Percentiles rank a stretch among this genome's conserved stretches.
phyloP scores from a whole-genome alignment of 2,888 invertebrate species.

The Nemoura dubitans region DNA sequence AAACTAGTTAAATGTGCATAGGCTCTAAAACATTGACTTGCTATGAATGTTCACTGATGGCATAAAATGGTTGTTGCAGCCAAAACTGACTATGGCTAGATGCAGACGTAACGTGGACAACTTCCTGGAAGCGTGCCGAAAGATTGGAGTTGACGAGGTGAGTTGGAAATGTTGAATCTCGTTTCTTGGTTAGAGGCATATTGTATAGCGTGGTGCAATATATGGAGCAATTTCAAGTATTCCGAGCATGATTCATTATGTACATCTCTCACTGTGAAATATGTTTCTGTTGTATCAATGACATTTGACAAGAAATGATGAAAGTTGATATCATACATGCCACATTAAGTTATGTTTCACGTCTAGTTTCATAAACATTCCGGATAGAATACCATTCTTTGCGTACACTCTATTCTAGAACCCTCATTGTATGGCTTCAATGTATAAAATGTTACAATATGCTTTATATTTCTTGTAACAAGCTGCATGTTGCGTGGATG shows the following conservation, averaged over 20 bases:
- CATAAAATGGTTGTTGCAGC: slow-evolving; percentile 67
- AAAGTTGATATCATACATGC: no score
- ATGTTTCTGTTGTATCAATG: no score
- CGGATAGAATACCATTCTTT: no score
- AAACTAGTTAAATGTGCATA: no score
- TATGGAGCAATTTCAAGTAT: background rate
- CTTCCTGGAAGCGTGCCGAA: slow-evolving; percentile 92
- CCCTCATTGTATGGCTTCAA: background rate
- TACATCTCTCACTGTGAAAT: no score
- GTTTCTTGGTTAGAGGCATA: background rate
- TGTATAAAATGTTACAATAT: background rate
- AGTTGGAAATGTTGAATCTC: slow-evolving; percentile 58
- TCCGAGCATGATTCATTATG: no score
- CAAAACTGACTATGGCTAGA: slow-evolving; percentile 93
- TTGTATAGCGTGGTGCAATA: background rate
- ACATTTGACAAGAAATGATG: no score
- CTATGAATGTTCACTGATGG: background rate
- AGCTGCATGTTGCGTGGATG: background rate
- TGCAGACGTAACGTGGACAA: slow-evolving; percentile 95
- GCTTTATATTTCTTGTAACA: slow-evolving; percentile 26
- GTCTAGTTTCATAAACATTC: no score
- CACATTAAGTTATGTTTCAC: no score
- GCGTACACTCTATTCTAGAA: background rate
- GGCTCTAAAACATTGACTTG: no score
- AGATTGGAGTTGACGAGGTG: slow-evolving; percentile 95